Percentiles rank a stretch among this genome's conserved stretches.
Conservation (phyloP, 2,888 invertebrate species). For the Habrosyne pyritoides region DNA sequence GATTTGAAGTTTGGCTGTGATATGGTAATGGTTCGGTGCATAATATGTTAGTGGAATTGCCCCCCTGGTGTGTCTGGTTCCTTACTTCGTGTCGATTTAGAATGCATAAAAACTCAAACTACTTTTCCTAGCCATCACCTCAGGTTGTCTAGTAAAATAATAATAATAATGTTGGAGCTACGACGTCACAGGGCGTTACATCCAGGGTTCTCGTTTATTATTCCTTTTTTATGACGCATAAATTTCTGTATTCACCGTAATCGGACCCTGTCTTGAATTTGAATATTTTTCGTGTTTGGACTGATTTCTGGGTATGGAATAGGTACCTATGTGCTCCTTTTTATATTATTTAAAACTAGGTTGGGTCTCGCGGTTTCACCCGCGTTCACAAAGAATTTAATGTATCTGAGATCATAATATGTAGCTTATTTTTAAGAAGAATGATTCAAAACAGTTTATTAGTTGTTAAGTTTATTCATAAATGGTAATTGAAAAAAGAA, state of each 20-base stretch:
- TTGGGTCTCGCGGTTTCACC: too few species aligned
- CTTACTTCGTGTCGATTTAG: background rate
- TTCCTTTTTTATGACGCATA: constrained; percentile 5
- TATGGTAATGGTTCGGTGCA: too few species aligned
- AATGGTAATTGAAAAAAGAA: too few species aligned
- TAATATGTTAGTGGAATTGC: too few species aligned
- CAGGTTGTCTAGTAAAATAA: constrained; percentile 1
- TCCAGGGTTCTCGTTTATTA: constrained; percentile 1
- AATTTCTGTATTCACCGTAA: constrained; percentile 7
- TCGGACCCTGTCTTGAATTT: background rate
- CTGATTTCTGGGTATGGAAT: background rate
- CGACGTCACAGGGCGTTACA: background rate
- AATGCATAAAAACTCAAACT: background rate
- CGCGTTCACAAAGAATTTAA: too few species aligned
- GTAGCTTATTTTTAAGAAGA: too few species aligned
- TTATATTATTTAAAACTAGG: background rate
- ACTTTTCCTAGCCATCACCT: background rate
- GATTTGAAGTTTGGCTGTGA: too few species aligned
- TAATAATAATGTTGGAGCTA: background rate
- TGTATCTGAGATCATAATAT: too few species aligned
- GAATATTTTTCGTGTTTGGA: background rate
- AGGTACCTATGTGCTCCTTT: background rate
- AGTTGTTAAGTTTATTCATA: too few species aligned
- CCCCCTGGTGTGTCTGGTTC: background rate
- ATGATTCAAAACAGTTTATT: too few species aligned